Conservation (phyloP, 2,888 invertebrate species). For the Leptothorax acervorum region DNA sequence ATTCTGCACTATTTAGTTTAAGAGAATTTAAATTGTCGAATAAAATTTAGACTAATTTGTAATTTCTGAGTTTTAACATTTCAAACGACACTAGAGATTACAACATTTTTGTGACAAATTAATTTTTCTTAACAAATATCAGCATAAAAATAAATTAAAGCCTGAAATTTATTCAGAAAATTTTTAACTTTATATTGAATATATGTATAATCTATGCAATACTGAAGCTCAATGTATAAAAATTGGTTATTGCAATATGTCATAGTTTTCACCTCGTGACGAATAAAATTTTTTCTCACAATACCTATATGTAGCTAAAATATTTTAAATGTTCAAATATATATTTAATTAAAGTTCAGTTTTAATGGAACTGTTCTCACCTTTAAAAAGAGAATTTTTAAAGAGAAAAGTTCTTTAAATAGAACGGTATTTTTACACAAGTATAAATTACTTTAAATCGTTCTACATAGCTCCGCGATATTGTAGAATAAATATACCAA, state of each 20-base stretch:
- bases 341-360: not conserved
- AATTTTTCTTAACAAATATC: not conserved
- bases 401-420: not conserved
- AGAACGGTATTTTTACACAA: not conserved
- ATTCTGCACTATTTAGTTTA: not conserved
- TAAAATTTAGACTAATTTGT: not conserved
- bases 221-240: not conserved
- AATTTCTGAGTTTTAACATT: not conserved
- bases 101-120: not conserved
- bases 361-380: not conserved
- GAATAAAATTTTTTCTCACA: not conserved
- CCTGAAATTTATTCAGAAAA: not conserved
- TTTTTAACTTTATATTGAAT: not conserved
- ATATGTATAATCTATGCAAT: not conserved
- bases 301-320: too few relatives aligned
- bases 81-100: not conserved
- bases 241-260: not conserved
- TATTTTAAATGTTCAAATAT: not conserved
- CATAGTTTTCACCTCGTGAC: not conserved
- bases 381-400: not conserved
- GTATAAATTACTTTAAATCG: not conserved
- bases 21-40: not conserved
- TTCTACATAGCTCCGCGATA: not conserved
- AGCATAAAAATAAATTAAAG: not conserved
- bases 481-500: not conserved